Evolutionary conservation across 2,113 vertebrate species (phyloP).

Genomic region (Pipra filicauda): DNA sequence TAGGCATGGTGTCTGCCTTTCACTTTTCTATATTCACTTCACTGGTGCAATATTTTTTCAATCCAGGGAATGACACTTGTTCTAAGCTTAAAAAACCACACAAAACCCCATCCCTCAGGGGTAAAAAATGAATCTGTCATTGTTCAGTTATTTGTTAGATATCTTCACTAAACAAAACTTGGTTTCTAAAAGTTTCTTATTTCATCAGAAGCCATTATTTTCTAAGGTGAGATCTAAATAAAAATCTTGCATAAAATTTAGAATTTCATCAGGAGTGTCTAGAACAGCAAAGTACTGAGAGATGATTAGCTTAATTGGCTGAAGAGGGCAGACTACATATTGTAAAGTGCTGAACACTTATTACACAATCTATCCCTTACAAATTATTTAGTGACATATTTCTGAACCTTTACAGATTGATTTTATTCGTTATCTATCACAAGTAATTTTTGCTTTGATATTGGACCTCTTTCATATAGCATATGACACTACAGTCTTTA

Average conservation of each 20-base stretch:
- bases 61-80: not conserved
- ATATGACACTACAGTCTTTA: not conserved
- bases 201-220: slow-evolving; percentile 61
- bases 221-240: slow-evolving; percentile 42
- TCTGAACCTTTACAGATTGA: slow-evolving; percentile 47
- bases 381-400: slow-evolving; percentile 64
- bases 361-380: not conserved
- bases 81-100: not conserved
- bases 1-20: not conserved
- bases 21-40: slow-evolving; percentile 10
- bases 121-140: not conserved
- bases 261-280: slow-evolving; percentile 38
- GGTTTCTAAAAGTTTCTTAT: slow-evolving; percentile 20
- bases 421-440: not conserved
- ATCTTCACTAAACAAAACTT: not conserved
- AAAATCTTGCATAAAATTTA: slow-evolving; percentile 63
- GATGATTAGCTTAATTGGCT: not conserved
- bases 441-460: not conserved
- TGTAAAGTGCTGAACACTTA: not conserved
- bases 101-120: not conserved
- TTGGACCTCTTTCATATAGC: not conserved
- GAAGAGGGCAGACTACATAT: not conserved
- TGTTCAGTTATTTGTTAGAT: not conserved
- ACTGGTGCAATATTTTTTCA: not conserved
- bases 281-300: not conserved